Evolutionary conservation across 1,140 invertebrate species (phyloP).

Genomic region (Oryzaephilus surinamensis): DNA sequence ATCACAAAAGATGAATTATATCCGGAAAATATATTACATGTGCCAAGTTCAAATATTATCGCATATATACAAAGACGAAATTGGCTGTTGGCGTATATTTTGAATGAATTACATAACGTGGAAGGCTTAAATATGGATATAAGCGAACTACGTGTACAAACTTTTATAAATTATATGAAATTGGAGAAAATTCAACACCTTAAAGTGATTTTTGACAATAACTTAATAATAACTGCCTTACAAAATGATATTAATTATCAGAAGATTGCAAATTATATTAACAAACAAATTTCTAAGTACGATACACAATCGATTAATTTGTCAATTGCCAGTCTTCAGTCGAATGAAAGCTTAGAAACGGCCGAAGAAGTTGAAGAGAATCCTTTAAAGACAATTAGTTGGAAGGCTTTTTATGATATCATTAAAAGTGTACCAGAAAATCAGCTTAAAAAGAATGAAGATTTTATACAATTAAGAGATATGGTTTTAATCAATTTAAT

Average conservation of each 20-base stretch:
- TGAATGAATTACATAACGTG: slow-evolving; percentile 40
- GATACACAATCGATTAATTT: slow-evolving; percentile 6
- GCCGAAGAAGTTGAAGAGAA: slow-evolving; percentile 35
- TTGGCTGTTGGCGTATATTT: slow-evolving; percentile 44
- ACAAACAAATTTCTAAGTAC: slow-evolving; percentile 11
- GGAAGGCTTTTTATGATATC: slow-evolving; percentile 25
- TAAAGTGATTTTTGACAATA: slow-evolving; percentile 38
- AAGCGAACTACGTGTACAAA: slow-evolving; percentile 30
- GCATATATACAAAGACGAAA: slow-evolving; percentile 46
- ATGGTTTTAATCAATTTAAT: slow-evolving; percentile 24
- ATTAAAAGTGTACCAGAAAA: slow-evolving; percentile 29
- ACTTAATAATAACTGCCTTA: slow-evolving; percentile 40
- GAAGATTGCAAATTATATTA: slow-evolving; percentile 15
- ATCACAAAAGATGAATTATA: slow-evolving; percentile 17
- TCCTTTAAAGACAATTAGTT: slow-evolving; percentile 20
- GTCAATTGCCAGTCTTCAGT: slow-evolving; percentile 1
- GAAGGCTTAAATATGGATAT: slow-evolving; percentile 28
- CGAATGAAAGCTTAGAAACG: slow-evolving; percentile 23
- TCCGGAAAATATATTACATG: slow-evolving; percentile 24
- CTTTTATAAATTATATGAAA: slow-evolving; percentile 37
- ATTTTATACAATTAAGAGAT: slow-evolving; percentile 22
- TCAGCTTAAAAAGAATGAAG: slow-evolving; percentile 16
- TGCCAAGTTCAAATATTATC: slow-evolving; percentile 34
- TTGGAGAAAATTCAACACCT: slow-evolving; percentile 36
- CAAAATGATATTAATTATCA: slow-evolving; percentile 30